Evolutionary conservation across 2,797 vertebrate species (phyloP), one percentile per base, ranked within the genome.

Genomic region (Microtus obscurus): DNA sequence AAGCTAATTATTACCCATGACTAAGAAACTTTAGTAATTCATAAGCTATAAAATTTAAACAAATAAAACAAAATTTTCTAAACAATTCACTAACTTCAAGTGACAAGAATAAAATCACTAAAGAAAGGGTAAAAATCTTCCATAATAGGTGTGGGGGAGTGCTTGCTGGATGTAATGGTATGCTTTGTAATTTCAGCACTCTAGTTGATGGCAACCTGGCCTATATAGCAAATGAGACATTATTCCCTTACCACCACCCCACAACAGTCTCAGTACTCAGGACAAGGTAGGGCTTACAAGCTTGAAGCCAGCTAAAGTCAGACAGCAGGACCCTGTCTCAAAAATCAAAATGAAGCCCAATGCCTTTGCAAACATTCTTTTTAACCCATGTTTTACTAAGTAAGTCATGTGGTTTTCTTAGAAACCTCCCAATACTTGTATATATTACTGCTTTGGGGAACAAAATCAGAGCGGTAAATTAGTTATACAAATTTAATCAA

Each of bases 21-120:
- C 65, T 91, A 16, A 43, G 93, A 94, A 77, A 8, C 40, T 92
- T 95, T 48, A 74, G 40, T 79, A 82, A 73, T 87, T 93, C 27
- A 48, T 80, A 89, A 91, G 91, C 0, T 94, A 69, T 92, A 91
- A 90, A 90, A 53, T 43, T 85, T 71, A 92, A 82, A 83, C 29
- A 91, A 82, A 83, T n/a, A 91, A 31, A 96, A n/a, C n/a, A 90
- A 76, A 65, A 78, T 81, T 92, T 92, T 77, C 90, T 90, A 92
- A 40, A 90, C 61, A 87, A 79, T 77, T 27, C 61, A 9, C 31
- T 89, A 92, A 90, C 16, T 37, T 88, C 69, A 94, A 96, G 78
- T 43, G 21, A 4, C 77, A 93, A 96, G 37, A 93, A 9, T 43
- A 83, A 92, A 21, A 79, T 69, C 81, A 78, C 4, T 65, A 29